A percentile compares a stretch with the other conserved stretches of the same genome.
These are phyloP conservation scores for Synchiropus splendidus DNA, from an alignment of 2,113 vertebrate genomes.

Conservation along the genomic window DNA sequence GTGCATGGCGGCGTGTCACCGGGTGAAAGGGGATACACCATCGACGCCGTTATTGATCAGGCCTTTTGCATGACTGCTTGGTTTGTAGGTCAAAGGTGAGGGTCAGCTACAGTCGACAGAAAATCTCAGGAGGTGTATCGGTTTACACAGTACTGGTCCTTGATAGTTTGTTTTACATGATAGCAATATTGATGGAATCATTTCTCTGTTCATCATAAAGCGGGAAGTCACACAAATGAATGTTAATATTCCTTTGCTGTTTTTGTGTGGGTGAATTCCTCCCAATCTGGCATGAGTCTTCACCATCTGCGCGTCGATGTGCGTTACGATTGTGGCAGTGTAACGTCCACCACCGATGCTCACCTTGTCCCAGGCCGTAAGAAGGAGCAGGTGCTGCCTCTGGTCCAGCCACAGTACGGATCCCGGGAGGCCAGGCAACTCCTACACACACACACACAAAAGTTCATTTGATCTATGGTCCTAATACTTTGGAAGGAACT, in stretches of 20 bases:
- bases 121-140: background rate
- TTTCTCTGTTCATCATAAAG: no score
- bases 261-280: no score
- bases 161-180: background rate
- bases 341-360: constrained; percentile 2
- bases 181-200: no score
- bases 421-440: constrained; percentile 86
- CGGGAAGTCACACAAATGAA: no score
- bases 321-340: no score
- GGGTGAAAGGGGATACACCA: constrained; percentile 24
- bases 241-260: no score
- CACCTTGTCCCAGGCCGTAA: constrained; percentile 84
- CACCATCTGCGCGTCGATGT: no score
- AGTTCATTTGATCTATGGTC: no score
- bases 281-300: no score
- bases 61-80: background rate
- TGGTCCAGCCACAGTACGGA: constrained; percentile 91
- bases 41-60: constrained; percentile 33
- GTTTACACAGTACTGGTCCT: background rate
- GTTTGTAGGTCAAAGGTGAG: constrained; percentile 25
- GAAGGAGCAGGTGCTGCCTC: constrained; percentile 83
- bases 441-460: constrained; percentile 54
- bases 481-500: no score
- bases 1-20: constrained; percentile 14
- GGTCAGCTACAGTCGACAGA: constrained; percentile 8